Conservation (phyloP, 2,888 invertebrate genomes). For the Lysandra coridon region DNA sequence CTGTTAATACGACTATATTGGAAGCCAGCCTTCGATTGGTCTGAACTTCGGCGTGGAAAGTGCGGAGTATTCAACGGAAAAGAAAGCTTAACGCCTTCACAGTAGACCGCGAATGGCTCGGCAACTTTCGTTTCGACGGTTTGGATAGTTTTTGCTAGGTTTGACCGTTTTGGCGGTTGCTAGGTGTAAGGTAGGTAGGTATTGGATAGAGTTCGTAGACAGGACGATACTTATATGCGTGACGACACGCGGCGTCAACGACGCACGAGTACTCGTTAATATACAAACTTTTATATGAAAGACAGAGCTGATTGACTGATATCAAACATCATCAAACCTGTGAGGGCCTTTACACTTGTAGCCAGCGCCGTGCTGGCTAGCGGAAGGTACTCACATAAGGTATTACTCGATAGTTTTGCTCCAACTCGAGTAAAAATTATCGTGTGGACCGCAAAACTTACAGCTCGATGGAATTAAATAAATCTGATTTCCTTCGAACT, state of each 20-base stretch:
- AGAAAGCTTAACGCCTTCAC: not conserved
- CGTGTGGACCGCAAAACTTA: no score
- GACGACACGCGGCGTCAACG: not conserved
- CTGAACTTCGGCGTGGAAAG: conserved; percentile 23
- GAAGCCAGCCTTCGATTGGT: conserved; percentile 25
- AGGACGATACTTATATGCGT: not conserved
- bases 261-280: not conserved
- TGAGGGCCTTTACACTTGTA: no score
- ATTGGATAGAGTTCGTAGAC: conserved; percentile 19
- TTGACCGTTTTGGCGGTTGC: conserved; percentile 30
- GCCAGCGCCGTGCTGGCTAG: no score
- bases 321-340: no score
- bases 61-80: not conserved
- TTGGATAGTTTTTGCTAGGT: conserved; percentile 25
- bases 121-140: conserved; percentile 8
- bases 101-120: not conserved
- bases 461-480: no score
- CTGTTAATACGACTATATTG: conserved; percentile 33
- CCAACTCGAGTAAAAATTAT: no score
- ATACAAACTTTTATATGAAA: not conserved
- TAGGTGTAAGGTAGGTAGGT: conserved; percentile 25
- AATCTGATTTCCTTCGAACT: no score
- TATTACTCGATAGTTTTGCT: no score
- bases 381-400: no score
- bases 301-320: no score